phyloP scores from a whole-genome alignment of 2,797 vertebrate genomes.

The Psittacula echo region DNA sequence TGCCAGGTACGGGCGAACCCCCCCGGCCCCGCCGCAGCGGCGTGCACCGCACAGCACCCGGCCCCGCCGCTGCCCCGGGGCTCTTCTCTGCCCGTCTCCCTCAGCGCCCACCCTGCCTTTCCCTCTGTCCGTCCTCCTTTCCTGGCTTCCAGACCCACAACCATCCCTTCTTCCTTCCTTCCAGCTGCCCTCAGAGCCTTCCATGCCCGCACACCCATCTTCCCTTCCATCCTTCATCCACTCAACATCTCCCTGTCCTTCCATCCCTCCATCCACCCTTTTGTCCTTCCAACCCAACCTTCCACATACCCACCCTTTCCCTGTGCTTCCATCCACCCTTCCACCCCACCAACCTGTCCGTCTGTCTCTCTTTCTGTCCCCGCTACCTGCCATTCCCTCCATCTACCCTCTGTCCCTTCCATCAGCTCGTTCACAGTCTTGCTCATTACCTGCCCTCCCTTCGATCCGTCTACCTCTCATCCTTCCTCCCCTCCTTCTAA shows the following conservation, averaged over 20 bases:
- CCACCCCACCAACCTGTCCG: not conserved
- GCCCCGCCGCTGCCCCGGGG: not conserved
- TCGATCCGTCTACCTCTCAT: not conserved
- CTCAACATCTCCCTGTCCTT: not conserved
- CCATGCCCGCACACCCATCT: not conserved
- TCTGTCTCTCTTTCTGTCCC: not conserved
- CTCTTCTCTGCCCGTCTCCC: not conserved
- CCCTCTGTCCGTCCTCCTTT: not conserved
- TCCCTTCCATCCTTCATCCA: not conserved
- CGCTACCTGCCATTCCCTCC: not conserved
- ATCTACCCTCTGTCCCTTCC: not conserved
- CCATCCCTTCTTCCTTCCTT: not conserved
- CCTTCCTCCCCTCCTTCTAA: not conserved
- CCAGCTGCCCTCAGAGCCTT: not conserved
- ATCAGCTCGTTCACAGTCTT: not conserved
- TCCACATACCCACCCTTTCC: not conserved
- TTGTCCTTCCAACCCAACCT: not conserved
- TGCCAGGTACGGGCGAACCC: conserved; percentile 89
- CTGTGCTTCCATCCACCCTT: not conserved
- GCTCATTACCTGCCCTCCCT: not conserved
- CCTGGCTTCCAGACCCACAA: not conserved
- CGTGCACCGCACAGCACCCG: not conserved
- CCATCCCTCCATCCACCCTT: not conserved
- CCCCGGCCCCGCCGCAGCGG: not conserved
- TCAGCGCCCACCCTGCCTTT: not conserved